Evolutionary conservation across 2,797 vertebrate species (phyloP).

Genomic region (Spinus olivaceus): DNA sequence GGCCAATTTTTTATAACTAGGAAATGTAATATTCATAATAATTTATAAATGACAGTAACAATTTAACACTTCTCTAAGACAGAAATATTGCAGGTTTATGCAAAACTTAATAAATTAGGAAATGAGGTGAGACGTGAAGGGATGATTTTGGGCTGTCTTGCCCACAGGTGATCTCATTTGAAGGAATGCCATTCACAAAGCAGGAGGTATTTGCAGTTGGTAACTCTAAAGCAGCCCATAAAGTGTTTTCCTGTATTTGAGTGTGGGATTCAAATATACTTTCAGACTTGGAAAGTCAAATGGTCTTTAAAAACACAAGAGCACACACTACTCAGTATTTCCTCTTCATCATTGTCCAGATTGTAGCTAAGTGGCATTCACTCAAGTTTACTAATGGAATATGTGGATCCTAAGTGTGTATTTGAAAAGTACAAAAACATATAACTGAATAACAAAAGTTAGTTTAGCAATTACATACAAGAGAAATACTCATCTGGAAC

Average conservation of each 20-base stretch:
- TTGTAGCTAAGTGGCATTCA: not conserved
- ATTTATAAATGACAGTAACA: not conserved
- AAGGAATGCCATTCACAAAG: not conserved
- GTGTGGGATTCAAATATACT: not conserved
- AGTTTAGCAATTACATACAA: constrained; percentile 81
- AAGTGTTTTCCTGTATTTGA: not conserved
- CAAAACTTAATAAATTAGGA: not conserved
- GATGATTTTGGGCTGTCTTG: not conserved
- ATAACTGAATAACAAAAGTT: constrained; percentile 19
- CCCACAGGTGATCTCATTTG: not conserved
- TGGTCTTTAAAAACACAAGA: not conserved
- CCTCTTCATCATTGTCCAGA: not conserved
- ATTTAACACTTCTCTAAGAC: not conserved
- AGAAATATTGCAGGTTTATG: not conserved
- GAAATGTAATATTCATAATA: not conserved
- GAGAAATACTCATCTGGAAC: constrained; percentile 87
- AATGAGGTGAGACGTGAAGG: not conserved
- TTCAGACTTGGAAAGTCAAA: not conserved
- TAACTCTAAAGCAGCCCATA: not conserved
- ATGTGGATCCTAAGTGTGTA: not conserved
- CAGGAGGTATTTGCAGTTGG: not conserved
- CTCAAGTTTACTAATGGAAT: not conserved
- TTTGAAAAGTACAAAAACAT: not conserved
- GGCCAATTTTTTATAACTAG: not conserved
- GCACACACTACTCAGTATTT: not conserved